These are phyloP conservation scores for Nephrocerus scutellatus DNA, from an alignment of 2,888 invertebrate genomes.

Conservation along the genomic window DNA sequence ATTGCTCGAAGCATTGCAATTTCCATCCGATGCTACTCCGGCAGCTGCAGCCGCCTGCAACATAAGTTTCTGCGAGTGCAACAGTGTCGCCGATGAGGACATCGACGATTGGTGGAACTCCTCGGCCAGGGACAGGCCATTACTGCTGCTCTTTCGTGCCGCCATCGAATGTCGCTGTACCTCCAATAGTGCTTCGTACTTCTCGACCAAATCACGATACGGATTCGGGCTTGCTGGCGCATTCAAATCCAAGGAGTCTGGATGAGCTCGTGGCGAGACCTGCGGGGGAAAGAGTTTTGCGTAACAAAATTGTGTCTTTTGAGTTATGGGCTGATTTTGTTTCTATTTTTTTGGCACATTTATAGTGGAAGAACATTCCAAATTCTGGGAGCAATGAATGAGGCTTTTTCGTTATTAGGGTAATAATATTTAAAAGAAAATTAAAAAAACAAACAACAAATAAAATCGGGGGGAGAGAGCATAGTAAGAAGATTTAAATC, in stretches of 20 bases:
- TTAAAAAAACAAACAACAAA: neutral
- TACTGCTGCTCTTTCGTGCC: slow-evolving; percentile 43
- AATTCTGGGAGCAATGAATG: too few species aligned
- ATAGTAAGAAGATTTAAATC: slow-evolving; percentile 2
- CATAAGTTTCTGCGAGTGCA: slow-evolving; percentile 41
- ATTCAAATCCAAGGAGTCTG: slow-evolving; percentile 33
- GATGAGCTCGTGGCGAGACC: slow-evolving; percentile 29
- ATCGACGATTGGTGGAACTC: too few species aligned
- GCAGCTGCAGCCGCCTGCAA: slow-evolving; percentile 16
- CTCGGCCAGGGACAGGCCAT: slow-evolving; percentile 48
- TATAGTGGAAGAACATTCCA: too few species aligned
- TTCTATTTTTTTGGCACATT: too few species aligned
- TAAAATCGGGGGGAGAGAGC: slow-evolving; percentile 8
- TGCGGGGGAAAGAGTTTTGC: too few species aligned
- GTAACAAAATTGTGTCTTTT: too few species aligned
- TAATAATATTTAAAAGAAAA: neutral
- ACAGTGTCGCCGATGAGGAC: slow-evolving; percentile 68
- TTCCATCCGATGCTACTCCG: slow-evolving; percentile 3
- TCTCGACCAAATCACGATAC: slow-evolving; percentile 74
- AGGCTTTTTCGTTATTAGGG: slow-evolving; percentile 4
- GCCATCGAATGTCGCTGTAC: slow-evolving; percentile 62
- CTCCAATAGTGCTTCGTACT: slow-evolving; percentile 75
- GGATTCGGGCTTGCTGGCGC: slow-evolving; percentile 54
- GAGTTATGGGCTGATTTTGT: too few species aligned
- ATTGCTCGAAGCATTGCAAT: slow-evolving; percentile 8